These are phyloP conservation scores for Sebastolobus alascanus DNA, from an alignment of 2,797 vertebrate genomes.

Conservation along the genomic window DNA sequence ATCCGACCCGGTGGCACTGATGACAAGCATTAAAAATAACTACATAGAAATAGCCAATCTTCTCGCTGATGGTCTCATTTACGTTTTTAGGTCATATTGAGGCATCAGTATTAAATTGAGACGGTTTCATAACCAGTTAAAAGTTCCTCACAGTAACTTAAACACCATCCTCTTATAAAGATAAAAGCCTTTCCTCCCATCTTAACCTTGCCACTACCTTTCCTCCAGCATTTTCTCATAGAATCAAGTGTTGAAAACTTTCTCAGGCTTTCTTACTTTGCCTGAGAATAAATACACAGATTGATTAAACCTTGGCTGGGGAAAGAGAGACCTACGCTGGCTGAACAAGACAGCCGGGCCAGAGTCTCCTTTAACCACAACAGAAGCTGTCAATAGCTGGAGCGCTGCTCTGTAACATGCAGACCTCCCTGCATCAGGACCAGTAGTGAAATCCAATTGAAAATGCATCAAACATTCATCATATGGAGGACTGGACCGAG, in stretches of 20 bases:
- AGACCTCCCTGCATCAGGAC: constrained; percentile 22
- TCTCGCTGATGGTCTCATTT: no score
- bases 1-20: no score
- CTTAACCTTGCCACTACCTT: not conserved
- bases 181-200: not conserved
- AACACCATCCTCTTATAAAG: not conserved
- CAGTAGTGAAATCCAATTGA: constrained; percentile 69
- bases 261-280: not conserved
- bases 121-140: no score
- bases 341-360: not conserved
- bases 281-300: constrained; percentile 3
- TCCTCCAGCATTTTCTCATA: not conserved
- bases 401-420: constrained; percentile 33
- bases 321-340: not conserved
- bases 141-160: no score
- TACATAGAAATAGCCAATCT: no score
- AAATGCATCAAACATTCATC: constrained; percentile 77
- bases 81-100: no score
- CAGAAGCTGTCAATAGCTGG: constrained; percentile 31
- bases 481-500: constrained; percentile 17
- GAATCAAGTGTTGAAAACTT: not conserved
- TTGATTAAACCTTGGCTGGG: constrained; percentile 5
- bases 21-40: no score
- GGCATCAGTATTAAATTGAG: no score
- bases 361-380: constrained; percentile 9